These are phyloP conservation scores for Drosophila setifemur DNA, from an alignment of 1,140 invertebrate genomes.

Conservation along the genomic window DNA sequence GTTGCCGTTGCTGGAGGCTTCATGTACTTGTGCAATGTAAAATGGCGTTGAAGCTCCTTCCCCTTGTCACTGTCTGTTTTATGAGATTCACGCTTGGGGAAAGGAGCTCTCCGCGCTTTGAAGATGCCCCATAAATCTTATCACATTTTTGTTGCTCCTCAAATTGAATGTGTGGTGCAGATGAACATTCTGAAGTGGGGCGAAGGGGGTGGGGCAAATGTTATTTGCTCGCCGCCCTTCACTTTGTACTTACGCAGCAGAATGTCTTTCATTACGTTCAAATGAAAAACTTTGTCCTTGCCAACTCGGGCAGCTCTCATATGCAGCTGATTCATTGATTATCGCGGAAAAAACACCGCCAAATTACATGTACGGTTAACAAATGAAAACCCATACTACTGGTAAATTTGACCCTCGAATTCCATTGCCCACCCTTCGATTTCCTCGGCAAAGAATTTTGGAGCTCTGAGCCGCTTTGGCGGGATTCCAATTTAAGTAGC, in stretches of 20 bases:
- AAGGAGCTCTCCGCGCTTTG: constrained; percentile 12
- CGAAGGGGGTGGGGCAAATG: background rate
- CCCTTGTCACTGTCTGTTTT: constrained; percentile 40
- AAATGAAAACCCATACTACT: constrained; percentile 5
- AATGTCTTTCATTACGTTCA: constrained; percentile 43
- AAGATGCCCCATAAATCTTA: constrained; percentile 57
- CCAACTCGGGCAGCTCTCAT: background rate
- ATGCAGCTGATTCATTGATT: constrained; percentile 42
- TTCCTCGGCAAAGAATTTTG: background rate
- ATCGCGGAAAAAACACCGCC: too few species aligned
- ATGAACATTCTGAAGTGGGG: constrained; percentile 40
- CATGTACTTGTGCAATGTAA: constrained; percentile 7
- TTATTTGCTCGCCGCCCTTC: constrained; percentile 3
- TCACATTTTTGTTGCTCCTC: constrained; percentile 51
- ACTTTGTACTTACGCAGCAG: constrained; percentile 24
- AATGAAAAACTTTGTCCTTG: constrained; percentile 42
- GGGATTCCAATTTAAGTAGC: constrained; percentile 15
- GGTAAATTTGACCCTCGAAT: background rate
- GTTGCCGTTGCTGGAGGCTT: background rate
- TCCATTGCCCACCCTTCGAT: background rate
- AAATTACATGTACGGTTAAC: constrained; percentile 20
- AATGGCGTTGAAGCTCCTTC: constrained; percentile 18
- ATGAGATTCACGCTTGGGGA: constrained; percentile 51
- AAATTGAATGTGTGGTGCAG: constrained; percentile 60
- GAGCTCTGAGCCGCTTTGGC: constrained; percentile 6